These are phyloP conservation scores for Pandemis heparana DNA, from an alignment of 2,888 invertebrate genomes.

Conservation along the genomic window DNA sequence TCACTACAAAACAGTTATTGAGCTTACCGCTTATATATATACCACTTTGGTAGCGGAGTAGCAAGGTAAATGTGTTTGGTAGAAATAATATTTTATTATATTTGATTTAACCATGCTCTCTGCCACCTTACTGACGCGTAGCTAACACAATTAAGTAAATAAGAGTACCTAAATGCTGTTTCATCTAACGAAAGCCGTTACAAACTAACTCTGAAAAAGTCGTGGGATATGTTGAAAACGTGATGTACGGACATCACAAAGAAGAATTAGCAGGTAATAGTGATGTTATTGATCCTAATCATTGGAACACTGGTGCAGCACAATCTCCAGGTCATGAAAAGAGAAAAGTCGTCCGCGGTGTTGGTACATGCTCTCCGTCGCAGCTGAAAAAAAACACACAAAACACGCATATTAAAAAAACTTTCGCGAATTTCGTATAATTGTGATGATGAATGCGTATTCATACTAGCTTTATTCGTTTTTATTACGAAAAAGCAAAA, in stretches of 20 bases:
- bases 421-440: not conserved
- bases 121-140: no score
- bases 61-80: no score
- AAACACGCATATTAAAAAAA: not conserved
- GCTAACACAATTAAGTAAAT: no score
- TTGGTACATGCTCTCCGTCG: conserved; percentile 43
- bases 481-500: not conserved
- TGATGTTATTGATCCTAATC: conserved; percentile 55
- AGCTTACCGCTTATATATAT: no score
- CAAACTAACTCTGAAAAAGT: no score
- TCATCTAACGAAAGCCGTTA: no score
- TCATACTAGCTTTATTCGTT: not conserved
- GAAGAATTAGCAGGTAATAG: not conserved
- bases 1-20: no score
- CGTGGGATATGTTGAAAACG: no score
- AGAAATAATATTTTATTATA: no score
- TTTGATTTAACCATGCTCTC: no score
- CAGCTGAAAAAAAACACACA: conserved; percentile 50
- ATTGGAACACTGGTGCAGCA: conserved; percentile 76
- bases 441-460: not conserved
- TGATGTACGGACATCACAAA: not conserved
- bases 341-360: conserved; percentile 62
- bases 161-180: no score
- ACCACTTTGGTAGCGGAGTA: no score
- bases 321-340: conserved; percentile 76